These are phyloP conservation scores for Apomyelois bistriatella DNA, from an alignment of 2,888 invertebrate species.

Conservation along the genomic window DNA sequence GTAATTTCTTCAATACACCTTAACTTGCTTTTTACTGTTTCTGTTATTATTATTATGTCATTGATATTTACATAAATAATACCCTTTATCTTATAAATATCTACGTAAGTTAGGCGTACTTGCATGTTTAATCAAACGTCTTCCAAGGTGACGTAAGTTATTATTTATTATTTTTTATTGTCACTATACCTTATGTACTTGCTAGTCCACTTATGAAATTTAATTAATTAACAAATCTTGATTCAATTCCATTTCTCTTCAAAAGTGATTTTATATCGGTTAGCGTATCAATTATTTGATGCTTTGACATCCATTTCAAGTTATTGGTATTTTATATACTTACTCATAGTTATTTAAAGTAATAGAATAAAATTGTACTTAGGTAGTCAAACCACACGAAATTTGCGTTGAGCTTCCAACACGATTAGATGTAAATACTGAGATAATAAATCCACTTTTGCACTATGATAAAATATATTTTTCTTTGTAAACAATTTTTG, in stretches of 20 bases:
- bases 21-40: constrained; percentile 59
- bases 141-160: constrained; percentile 77
- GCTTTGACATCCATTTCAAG: constrained; percentile 6
- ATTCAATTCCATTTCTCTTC: background rate
- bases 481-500: constrained; percentile 18
- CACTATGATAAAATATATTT: constrained; percentile 20
- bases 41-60: constrained; percentile 28
- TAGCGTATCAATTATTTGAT: background rate
- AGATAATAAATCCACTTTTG: constrained; percentile 42
- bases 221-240: background rate
- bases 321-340: constrained; percentile 21
- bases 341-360: constrained; percentile 37
- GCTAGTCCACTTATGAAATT: background rate
- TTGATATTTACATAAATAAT: constrained; percentile 36
- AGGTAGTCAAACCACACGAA: constrained; percentile 68
- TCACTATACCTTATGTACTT: background rate
- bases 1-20: constrained; percentile 63
- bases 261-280: background rate
- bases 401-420: constrained; percentile 81
- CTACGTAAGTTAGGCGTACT: constrained; percentile 67
- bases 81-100: constrained; percentile 50
- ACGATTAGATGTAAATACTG: constrained; percentile 80
- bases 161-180: constrained; percentile 28
- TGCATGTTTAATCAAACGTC: constrained; percentile 76
- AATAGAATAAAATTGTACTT: constrained; percentile 40